Evolutionary conservation across 2,113 vertebrate genomes (phyloP), one percentile per base, ranked within the genome.

Genomic region (Lepisosteus osseus): DNA sequence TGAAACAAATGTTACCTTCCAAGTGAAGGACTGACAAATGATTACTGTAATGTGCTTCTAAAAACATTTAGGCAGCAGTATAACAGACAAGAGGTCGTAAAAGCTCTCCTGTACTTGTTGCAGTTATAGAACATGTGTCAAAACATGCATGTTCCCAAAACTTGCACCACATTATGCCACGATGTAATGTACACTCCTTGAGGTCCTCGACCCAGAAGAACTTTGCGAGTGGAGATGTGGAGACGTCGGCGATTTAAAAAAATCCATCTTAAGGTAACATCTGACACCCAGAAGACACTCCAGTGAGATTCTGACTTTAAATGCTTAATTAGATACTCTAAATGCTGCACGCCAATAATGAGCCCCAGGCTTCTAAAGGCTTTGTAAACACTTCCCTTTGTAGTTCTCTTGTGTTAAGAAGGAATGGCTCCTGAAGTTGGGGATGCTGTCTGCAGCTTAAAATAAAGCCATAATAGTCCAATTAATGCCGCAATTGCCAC

Each of bases 381-480:
- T 85, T 79, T 89, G 84, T 86, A 86, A 89, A 91, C 85, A 88
- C 79, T 82, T 83, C 80, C 80, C 78, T 78, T 85, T 80, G 78
- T 82, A 84, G 83, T 83, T 87, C 74, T 84, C 86, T 87, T 86
- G 86, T 85, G 79, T 57, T 69, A 69, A 70, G 67, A 45, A 86
- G 84, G 77, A 61, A 74, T 80, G 79, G 69, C 76, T 80, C 72
- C 68, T 64, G 40, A 74, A 82, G 79, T 81, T 82, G 84, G 83
- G 83, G 84, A 85, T 82, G 82, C 56, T 40, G 68, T 47, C 78
- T 57, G 81, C 74, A 67, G 80, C 71, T 72, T 70, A 74, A 75
- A 70, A 76, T 76, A 72, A 67, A 72, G 57, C 41, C 42, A 55
- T 68, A 84, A 74, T 74, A 67, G 73, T 57, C 73, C 67, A 74